Conservation (phyloP, 2,888 invertebrate genomes). For the Drosophila rubida region DNA sequence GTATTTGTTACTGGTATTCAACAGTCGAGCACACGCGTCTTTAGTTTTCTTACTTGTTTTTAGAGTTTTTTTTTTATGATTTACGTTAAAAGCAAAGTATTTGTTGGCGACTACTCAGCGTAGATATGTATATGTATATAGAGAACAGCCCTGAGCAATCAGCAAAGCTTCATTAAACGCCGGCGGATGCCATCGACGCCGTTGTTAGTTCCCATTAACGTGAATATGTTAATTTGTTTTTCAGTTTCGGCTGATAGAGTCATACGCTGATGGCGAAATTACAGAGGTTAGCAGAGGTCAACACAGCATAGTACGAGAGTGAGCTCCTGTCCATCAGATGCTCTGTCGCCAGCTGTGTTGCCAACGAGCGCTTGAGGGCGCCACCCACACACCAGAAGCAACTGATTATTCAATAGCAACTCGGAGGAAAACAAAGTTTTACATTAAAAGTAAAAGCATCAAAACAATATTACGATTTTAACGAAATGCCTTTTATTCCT, state of each 20-base stretch:
- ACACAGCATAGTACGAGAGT: background rate
- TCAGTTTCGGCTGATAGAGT: conserved; percentile 9
- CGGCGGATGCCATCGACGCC: conserved; percentile 13
- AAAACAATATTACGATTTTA: too few relatives aligned
- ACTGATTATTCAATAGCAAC: too few relatives aligned
- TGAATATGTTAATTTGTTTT: conserved; percentile 29
- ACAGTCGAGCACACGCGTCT: background rate
- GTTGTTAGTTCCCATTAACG: conserved; percentile 43
- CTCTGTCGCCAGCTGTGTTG: background rate
- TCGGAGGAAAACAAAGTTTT: too few relatives aligned
- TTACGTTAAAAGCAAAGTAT: conserved; percentile 3
- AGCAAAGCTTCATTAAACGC: conserved; percentile 3
- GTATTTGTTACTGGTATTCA: too few relatives aligned
- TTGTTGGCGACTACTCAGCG: conserved; percentile 3
- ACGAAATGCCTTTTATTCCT: too few relatives aligned
- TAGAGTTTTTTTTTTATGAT: conserved; percentile 14
- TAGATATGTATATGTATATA: too few relatives aligned
- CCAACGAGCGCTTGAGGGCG: too few relatives aligned
- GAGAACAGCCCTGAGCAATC: background rate
- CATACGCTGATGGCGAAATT: background rate
- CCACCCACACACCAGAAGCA: too few relatives aligned
- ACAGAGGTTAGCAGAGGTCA: conserved; percentile 1
- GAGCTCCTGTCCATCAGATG: background rate
- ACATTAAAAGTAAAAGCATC: too few relatives aligned
- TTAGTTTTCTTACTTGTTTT: background rate